phyloP scores from a whole-genome alignment of 2,888 invertebrate genomes.

The Allophyes oxyacanthae region DNA sequence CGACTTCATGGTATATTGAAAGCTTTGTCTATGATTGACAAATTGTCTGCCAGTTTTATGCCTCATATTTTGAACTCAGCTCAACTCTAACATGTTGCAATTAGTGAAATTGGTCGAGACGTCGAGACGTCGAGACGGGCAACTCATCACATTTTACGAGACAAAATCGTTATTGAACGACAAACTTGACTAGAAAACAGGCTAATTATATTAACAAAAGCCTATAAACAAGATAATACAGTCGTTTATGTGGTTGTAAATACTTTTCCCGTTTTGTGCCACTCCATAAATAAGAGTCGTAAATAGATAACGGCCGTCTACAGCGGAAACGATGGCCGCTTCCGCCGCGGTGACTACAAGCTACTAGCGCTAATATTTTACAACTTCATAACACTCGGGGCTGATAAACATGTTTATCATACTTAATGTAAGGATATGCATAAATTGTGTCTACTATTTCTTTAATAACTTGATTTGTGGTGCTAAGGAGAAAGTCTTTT shows the following conservation, averaged over 20 bases:
- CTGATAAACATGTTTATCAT: conserved; percentile 41
- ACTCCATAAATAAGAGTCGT: conserved; percentile 48
- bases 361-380: conserved; percentile 50
- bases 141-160: conserved; percentile 4
- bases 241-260: conserved; percentile 16
- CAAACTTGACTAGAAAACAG: conserved; percentile 1
- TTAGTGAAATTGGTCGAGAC: neutral
- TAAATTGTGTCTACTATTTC: conserved; percentile 7
- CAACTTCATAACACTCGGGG: conserved; percentile 44
- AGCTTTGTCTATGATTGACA: conserved; percentile 2
- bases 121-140: no score
- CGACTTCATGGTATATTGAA: neutral
- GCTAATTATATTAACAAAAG: conserved; percentile 9
- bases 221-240: conserved; percentile 16
- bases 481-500: neutral
- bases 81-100: neutral
- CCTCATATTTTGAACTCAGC: neutral
- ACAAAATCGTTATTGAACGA: conserved; percentile 1
- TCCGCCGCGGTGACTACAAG: conserved; percentile 47
- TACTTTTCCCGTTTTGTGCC: conserved; percentile 21
- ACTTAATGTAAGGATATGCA: conserved; percentile 7
- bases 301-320: conserved; percentile 63
- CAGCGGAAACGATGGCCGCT: conserved; percentile 61
- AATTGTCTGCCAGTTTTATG: conserved; percentile 10
- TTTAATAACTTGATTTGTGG: conserved; percentile 10